These are phyloP conservation scores for Apis cerana DNA, from an alignment of 1,140 invertebrate genomes.

Conservation along the genomic window DNA sequence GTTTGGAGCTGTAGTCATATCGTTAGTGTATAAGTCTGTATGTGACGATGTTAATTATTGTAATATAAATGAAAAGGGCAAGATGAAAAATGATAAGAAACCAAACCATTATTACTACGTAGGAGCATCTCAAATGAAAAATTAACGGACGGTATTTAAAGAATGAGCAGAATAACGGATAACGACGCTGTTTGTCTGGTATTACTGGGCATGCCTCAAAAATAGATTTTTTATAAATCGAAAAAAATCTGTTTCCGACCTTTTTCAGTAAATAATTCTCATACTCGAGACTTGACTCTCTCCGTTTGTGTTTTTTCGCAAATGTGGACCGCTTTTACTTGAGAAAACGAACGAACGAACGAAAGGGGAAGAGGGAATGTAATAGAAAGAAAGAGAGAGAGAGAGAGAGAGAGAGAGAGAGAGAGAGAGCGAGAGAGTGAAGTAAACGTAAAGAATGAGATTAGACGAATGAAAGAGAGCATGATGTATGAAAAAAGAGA, in stretches of 20 bases:
- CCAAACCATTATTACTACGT: conserved; percentile 70
- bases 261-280: conserved; percentile 71
- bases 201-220: conserved; percentile 73
- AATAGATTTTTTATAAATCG: conserved; percentile 78
- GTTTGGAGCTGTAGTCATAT: conserved; percentile 80
- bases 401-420: not conserved
- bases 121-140: conserved; percentile 72
- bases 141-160: conserved; percentile 36
- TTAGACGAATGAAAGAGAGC: conserved; percentile 9
- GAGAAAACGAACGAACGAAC: conserved; percentile 35
- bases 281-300: conserved; percentile 57
- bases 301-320: conserved; percentile 71
- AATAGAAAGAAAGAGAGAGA: not conserved
- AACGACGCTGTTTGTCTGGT: conserved; percentile 70
- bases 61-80: conserved; percentile 71
- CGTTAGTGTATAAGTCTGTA: conserved; percentile 79
- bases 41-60: conserved; percentile 80
- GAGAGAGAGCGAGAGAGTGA: not conserved
- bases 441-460: not conserved
- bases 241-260: conserved; percentile 70
- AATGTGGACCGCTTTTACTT: conserved; percentile 58
- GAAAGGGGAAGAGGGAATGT: not conserved
- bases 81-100: conserved; percentile 25
- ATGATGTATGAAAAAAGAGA: not conserved
- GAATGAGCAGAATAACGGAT: conserved; percentile 31